These are phyloP conservation scores for Adelognathus sp. DNA, from an alignment of 2,888 invertebrate genomes.

Conservation along the genomic window DNA sequence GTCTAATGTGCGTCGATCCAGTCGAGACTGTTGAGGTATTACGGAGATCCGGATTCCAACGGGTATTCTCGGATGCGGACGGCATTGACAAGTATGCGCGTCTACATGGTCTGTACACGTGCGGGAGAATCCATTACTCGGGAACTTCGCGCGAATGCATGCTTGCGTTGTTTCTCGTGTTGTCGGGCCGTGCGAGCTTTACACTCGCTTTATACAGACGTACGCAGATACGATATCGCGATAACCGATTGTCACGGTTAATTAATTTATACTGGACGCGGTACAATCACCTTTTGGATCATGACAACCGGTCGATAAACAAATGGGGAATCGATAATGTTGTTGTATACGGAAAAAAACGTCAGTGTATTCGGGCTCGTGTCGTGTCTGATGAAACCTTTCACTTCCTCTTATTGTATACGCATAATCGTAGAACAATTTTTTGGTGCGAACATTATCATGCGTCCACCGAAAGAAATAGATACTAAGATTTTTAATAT, in stretches of 20 bases:
- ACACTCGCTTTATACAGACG: background rate
- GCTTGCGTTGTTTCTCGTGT: background rate
- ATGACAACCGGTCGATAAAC: slow-evolving; percentile 2
- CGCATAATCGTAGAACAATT: background rate
- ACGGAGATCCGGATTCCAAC: slow-evolving; percentile 55
- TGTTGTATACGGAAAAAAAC: background rate
- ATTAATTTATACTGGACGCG: slow-evolving; percentile 30
- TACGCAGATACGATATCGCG: slow-evolving; percentile 8
- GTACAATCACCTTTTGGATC: slow-evolving; percentile 20
- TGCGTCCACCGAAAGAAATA: too few species aligned
- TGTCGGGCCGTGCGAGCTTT: background rate
- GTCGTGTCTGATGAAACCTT: background rate
- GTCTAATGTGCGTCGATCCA: slow-evolving; percentile 24
- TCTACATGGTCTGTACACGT: slow-evolving; percentile 15
- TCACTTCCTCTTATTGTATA: background rate
- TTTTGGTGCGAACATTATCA: background rate
- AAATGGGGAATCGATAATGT: background rate
- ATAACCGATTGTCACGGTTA: slow-evolving; percentile 41
- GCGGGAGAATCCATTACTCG: slow-evolving; percentile 15
- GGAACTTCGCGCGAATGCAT: background rate
- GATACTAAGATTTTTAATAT: too few species aligned
- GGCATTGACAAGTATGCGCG: slow-evolving; percentile 56
- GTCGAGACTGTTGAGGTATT: slow-evolving; percentile 12
- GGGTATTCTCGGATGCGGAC: slow-evolving; percentile 37
- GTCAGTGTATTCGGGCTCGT: background rate